Percentiles rank a stretch among this genome's conserved stretches.
These are phyloP conservation scores for Cheirogaleus medius DNA, from an alignment of 2,113 vertebrate genomes.

Conservation along the genomic window DNA sequence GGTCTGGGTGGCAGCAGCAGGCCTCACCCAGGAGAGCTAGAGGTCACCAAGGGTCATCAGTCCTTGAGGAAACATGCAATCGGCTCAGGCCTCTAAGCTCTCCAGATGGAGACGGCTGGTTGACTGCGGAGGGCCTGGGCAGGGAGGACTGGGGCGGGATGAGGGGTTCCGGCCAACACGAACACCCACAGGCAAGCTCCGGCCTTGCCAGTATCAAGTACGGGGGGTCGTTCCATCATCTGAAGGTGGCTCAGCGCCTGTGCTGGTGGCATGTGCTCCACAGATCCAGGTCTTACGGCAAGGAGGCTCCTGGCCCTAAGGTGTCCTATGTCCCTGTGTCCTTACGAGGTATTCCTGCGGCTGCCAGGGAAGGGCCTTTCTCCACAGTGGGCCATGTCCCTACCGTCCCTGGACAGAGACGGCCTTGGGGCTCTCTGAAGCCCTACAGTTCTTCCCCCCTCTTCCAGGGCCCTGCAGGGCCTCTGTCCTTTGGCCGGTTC, in stretches of 20 bases:
- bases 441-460: background rate
- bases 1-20: background rate
- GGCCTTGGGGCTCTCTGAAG: background rate
- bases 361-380: background rate
- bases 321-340: background rate
- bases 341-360: background rate
- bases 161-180: background rate
- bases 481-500: background rate
- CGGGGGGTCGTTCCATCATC: background rate
- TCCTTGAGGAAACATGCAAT: background rate
- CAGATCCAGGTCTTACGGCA: background rate
- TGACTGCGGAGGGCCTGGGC: background rate
- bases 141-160: background rate
- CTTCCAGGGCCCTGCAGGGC: background rate
- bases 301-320: background rate
- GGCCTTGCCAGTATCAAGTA: background rate
- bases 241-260: fast-evolving
- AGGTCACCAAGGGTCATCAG: too few relatives aligned
- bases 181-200: background rate
- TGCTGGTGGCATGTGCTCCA: background rate
- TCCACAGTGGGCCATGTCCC: background rate
- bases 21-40: background rate
- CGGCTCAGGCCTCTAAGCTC: background rate
- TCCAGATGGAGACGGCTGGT: background rate
- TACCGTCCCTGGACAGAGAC: background rate